phyloP scores from a whole-genome alignment of 1,140 invertebrate species.

The Steinernema khuongi region DNA sequence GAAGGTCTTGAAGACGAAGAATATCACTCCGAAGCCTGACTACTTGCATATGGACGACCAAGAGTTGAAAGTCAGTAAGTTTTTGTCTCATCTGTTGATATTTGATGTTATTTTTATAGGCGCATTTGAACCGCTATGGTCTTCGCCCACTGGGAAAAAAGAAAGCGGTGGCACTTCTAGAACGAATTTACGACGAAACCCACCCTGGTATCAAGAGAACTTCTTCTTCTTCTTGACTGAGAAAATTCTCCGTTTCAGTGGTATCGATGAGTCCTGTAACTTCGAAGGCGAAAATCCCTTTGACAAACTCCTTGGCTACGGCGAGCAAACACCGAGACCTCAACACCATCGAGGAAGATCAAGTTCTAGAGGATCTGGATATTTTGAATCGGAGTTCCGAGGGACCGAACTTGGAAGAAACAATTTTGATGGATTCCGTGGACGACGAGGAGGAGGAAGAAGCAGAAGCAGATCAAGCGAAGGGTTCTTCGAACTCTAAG shows the following conservation, averaged over 20 bases:
- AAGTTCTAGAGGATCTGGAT: not conserved
- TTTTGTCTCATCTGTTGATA: not conserved
- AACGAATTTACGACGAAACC: slow-evolving; percentile 28
- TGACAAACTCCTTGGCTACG: not conserved
- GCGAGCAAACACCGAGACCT: not conserved
- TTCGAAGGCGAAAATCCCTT: not conserved
- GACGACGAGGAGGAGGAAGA: not conserved
- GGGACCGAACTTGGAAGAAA: not conserved
- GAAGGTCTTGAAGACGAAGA: slow-evolving; percentile 23
- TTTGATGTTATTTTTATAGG: slow-evolving; percentile 24
- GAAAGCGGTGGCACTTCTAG: slow-evolving; percentile 28
- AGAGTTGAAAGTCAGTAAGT: slow-evolving; percentile 28
- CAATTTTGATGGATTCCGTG: not conserved
- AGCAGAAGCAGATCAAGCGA: not conserved
- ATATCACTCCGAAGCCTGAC: slow-evolving; percentile 30
- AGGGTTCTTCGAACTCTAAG: not conserved
- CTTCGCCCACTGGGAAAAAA: slow-evolving; percentile 30
- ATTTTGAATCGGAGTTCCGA: not conserved
- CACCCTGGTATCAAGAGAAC: slow-evolving; percentile 30
- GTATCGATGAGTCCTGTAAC: not conserved
- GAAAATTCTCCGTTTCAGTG: not conserved
- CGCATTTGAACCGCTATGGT: slow-evolving; percentile 29
- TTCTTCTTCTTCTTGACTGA: not conserved
- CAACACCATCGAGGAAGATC: not conserved
- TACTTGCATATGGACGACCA: slow-evolving; percentile 27